A percentile compares a stretch with the other conserved stretches of the same genome.
phyloP scores from a whole-genome alignment of 2,888 invertebrate genomes.

The Orchestes rusci region DNA sequence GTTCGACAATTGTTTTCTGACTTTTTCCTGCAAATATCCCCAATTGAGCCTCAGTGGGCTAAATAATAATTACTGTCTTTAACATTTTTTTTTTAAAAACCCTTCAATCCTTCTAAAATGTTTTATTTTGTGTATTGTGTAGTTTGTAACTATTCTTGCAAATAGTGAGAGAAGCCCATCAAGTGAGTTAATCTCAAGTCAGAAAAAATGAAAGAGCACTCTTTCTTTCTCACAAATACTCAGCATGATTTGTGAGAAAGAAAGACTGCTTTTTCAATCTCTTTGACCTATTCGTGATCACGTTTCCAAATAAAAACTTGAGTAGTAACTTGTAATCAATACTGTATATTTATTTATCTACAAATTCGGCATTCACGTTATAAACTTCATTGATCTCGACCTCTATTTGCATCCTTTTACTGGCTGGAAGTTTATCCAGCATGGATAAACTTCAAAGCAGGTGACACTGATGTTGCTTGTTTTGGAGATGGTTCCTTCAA shows the following conservation, averaged over 20 bases:
- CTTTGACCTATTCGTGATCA: too few relatives aligned
- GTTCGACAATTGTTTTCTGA: not conserved
- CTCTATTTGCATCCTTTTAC: not conserved
- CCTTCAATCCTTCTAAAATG: too few relatives aligned
- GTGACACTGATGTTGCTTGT: not conserved
- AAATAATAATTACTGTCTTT: not conserved
- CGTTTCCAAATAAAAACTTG: too few relatives aligned
- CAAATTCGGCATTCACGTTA: not conserved
- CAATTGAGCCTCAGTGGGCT: too few relatives aligned
- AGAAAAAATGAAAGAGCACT: not conserved
- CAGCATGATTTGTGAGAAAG: too few relatives aligned
- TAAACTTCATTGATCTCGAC: not conserved
- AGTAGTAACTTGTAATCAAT: too few relatives aligned
- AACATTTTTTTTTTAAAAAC: not conserved
- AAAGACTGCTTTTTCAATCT: too few relatives aligned
- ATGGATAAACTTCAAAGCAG: not conserved
- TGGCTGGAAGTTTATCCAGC: too few relatives aligned
- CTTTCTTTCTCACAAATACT: too few relatives aligned
- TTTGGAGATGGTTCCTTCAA: not conserved
- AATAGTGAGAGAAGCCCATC: too few relatives aligned
- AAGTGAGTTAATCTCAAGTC: too few relatives aligned
- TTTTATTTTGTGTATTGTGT: not conserved
- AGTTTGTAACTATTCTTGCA: not conserved
- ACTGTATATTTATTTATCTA: not conserved
- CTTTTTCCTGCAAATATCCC: not conserved